Base-by-base conservation (phyloP, 2,113 vertebrate species). In the Mustela nigripes region DNA sequence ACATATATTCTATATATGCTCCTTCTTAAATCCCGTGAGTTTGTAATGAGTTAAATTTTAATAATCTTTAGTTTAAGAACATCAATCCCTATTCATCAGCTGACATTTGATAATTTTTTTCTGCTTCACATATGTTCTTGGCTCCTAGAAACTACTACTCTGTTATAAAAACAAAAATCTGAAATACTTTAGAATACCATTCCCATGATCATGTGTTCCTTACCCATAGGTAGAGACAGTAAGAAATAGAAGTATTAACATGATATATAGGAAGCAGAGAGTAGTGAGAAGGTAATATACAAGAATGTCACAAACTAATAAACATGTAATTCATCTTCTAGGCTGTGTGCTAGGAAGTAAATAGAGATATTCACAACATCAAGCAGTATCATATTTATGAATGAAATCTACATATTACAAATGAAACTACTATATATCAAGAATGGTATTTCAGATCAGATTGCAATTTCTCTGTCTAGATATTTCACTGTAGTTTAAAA, bases 141-240 rank as follows among this genome's bases (percentile, higher is more conserved):
- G 24, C 19, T 96, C 71, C 90, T 91, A 56, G 22, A 97, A 86
- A 96, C 31, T 15, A 36, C 85, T 87, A 81, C 26, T 98, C 81
- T 95, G 8, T 22, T 76, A 21, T 11, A 74, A 62, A 95, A 94
- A 94, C 63, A 89, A 92, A 92, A 97, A 6, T 50, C 97, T 89
- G 50, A 42, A 18, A 73, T 53, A 4, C 78, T 86, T 95, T 91
- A 82, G 94, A 85, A 65, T 56, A 67, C 6, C 0, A 65, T 96
- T 94, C 19, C 39, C 36, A 85, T 88, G 74, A 74, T 11, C 22
- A n/a, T 11, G 0, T n/a, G 69, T 92, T 58, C 15, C 60, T 92
- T 78, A 76, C 69, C 18, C 91, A 5, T 18, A 85, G 3, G 26
- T 8, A 74, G 60, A 83, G 0, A 1, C 12, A 1, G 1, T n/a